Percentiles rank a stretch among this genome's conserved stretches.
Evolutionary conservation across 2,888 invertebrate species (phyloP).

Genomic region (Drosophila lacicola): DNA sequence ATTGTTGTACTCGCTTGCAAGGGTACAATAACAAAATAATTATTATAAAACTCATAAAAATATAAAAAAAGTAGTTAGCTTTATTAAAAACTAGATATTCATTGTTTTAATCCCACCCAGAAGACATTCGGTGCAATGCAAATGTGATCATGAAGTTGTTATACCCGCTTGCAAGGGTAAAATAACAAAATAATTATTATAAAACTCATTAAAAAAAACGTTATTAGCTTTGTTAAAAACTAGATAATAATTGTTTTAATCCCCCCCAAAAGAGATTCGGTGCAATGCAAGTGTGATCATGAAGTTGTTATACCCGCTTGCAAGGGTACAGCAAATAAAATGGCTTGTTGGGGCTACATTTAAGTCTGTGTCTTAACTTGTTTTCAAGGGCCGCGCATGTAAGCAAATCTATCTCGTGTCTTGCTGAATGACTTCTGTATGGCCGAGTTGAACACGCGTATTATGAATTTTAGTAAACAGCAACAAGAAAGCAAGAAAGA

Average conservation of each 20-base stretch:
- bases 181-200: neutral
- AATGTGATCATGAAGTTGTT: neutral
- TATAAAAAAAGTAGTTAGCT: no score
- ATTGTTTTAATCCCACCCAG: no score
- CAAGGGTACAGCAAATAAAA: constrained; percentile 12
- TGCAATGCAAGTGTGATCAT: neutral
- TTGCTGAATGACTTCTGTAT: constrained; percentile 23
- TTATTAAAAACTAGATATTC: no score
- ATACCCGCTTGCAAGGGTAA: constrained; percentile 13
- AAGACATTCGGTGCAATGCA: neutral
- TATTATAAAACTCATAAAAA: no score
- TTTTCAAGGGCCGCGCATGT: constrained; percentile 56
- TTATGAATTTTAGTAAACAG: constrained; percentile 54
- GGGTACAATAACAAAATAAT: constrained; percentile 7
- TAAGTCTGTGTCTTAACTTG: constrained; percentile 35
- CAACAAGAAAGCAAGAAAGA: constrained; percentile 31
- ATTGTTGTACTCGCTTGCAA: neutral
- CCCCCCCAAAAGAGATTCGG: no score
- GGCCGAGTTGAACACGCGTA: constrained; percentile 53
- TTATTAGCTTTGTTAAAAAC: no score
- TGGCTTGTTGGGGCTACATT: constrained; percentile 24
- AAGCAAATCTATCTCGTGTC: constrained; percentile 34
- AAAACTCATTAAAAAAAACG: no score
- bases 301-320: neutral
- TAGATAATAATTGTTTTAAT: no score